Percentiles rank a stretch among this genome's conserved stretches.
Conservation (phyloP, 1,140 invertebrate species). For the Meloidogyne floridensis region DNA sequence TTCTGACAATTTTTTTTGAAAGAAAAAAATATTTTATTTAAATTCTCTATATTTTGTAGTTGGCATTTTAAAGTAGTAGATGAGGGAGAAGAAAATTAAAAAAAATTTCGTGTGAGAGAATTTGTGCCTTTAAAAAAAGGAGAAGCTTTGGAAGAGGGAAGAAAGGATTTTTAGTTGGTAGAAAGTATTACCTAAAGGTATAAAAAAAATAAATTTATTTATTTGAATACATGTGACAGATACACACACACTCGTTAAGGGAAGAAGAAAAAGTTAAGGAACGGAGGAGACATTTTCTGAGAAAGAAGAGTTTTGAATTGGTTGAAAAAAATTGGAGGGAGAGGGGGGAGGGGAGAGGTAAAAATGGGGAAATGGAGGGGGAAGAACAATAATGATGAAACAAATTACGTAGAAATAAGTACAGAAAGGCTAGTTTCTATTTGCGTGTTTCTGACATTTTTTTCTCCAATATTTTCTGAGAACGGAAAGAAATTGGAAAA, state of each 20-base stretch:
- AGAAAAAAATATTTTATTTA: not conserved
- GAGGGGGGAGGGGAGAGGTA: no score
- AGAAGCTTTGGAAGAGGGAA: not conserved
- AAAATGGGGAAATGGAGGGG: not conserved
- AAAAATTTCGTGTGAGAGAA: not conserved
- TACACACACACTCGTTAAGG: not conserved
- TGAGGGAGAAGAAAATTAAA: not conserved
- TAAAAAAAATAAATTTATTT: not conserved
- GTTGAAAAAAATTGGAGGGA: not conserved
- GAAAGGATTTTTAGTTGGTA: not conserved
- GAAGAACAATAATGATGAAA: not conserved
- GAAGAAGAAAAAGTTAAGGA: no score
- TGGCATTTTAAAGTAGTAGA: not conserved
- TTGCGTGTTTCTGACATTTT: not conserved
- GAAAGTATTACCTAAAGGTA: not conserved
- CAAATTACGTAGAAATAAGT: not conserved
- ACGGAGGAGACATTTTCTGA: not conserved
- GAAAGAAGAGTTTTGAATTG: not conserved
- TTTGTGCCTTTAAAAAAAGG: not conserved
- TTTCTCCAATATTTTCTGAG: no score
- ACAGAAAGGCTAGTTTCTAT: not conserved
- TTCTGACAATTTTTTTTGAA: not conserved
- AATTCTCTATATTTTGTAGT: conserved; percentile 4
- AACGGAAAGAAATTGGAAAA: no score
- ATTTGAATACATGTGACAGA: not conserved